Percentiles rank a stretch among this genome's conserved stretches.
Evolutionary conservation across 2,888 invertebrate genomes (phyloP).

Genomic region (Rhimphoctona megacephalus): DNA sequence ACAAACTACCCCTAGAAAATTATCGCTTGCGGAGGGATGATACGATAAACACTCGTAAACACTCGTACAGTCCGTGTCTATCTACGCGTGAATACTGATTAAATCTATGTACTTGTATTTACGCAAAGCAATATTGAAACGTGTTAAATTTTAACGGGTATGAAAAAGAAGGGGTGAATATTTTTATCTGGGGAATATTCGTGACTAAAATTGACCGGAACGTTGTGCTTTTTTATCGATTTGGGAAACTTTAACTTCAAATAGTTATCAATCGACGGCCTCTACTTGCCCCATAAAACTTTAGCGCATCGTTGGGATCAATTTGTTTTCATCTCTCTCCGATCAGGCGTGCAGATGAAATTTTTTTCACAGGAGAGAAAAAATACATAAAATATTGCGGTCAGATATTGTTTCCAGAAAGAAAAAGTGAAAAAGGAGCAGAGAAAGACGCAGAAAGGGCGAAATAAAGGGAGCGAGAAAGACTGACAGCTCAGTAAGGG

Average conservation of each 20-base stretch:
- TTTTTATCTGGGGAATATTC: constrained; percentile 48
- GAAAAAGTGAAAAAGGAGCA: constrained; percentile 12
- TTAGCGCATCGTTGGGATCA: constrained; percentile 32
- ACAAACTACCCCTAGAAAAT: constrained; percentile 28
- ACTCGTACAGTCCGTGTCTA: constrained; percentile 27
- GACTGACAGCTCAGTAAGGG: constrained; percentile 9
- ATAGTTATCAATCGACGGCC: constrained; percentile 53
- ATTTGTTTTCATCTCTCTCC: constrained; percentile 27
- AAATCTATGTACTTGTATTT: constrained; percentile 37
- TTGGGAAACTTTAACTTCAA: constrained; percentile 9
- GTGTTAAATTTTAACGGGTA: constrained; percentile 23
- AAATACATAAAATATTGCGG: background rate
- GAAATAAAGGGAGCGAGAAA: background rate
- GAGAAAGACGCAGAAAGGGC: background rate
- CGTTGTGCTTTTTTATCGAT: background rate
- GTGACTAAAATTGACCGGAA: constrained; percentile 13
- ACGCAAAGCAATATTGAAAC: constrained; percentile 56
- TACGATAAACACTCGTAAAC: constrained; percentile 39
- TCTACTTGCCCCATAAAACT: background rate
- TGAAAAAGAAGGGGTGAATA: background rate
- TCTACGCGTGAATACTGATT: constrained; percentile 48
- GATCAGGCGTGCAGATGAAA: constrained; percentile 25
- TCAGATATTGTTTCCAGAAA: constrained; percentile 6
- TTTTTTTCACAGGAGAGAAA: constrained; percentile 30
- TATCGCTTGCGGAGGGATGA: constrained; percentile 40